These are phyloP conservation scores for Acridotheres tristis DNA, from an alignment of 2,797 vertebrate genomes.

Conservation along the genomic window DNA sequence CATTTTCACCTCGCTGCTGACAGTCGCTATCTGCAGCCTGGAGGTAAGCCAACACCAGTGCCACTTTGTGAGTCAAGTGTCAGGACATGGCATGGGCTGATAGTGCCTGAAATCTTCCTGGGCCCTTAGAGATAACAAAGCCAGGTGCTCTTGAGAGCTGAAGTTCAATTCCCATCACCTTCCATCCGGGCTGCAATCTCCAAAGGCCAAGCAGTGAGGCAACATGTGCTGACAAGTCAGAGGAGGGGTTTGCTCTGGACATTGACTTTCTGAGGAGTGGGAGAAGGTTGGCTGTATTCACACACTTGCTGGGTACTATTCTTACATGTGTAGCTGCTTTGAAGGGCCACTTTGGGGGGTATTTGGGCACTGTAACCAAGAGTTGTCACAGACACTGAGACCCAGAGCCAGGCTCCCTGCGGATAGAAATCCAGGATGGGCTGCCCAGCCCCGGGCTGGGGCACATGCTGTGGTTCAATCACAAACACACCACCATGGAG, in stretches of 20 bases:
- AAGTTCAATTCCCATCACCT: constrained; percentile 74
- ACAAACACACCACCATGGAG: not conserved
- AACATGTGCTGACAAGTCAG: constrained; percentile 74
- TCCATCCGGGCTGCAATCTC: constrained; percentile 60
- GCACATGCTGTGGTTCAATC: not conserved
- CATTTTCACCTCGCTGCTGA: constrained; percentile 46
- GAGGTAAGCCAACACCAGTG: constrained; percentile 73
- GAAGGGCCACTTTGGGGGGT: constrained; percentile 18
- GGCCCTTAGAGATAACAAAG: constrained; percentile 72
- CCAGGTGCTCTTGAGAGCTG: constrained; percentile 68
- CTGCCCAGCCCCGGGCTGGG: not conserved
- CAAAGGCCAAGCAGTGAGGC: constrained; percentile 61
- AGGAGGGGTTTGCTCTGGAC: constrained; percentile 66
- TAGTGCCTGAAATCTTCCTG: constrained; percentile 73
- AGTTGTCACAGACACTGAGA: not conserved
- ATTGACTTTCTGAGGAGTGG: constrained; percentile 70
- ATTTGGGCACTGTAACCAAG: not conserved
- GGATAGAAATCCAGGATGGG: not conserved
- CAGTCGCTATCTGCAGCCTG: constrained; percentile 68
- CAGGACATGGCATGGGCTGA: constrained; percentile 76
- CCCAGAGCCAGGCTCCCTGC: not conserved
- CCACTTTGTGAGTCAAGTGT: constrained; percentile 82
- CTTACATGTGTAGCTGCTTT: constrained; percentile 57
- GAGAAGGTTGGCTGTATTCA: constrained; percentile 60
- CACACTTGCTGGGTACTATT: constrained; percentile 32